phyloP scores from a whole-genome alignment of 2,888 invertebrate species.

The Cetonia aurata region DNA sequence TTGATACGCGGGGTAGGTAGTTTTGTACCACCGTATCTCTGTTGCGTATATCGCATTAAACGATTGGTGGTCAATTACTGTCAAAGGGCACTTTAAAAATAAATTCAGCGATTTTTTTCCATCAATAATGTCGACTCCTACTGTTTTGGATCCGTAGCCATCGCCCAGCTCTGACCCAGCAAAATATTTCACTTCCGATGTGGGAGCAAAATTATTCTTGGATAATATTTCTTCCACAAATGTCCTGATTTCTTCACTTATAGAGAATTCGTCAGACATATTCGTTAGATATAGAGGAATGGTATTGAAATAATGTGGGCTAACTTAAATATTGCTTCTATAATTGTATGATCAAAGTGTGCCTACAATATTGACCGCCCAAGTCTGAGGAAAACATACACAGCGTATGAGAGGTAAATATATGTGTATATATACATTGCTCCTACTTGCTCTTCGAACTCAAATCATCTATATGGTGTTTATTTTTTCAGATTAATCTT shows the following conservation, averaged over 20 bases:
- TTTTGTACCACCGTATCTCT: constrained; percentile 36
- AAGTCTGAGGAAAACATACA: too few species aligned
- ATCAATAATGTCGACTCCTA: constrained; percentile 25
- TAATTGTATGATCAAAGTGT: too few species aligned
- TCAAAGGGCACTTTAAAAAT: constrained; percentile 34
- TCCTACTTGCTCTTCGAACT: neutral
- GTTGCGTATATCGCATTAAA: constrained; percentile 7
- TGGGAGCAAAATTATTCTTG: neutral
- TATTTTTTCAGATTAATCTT: too few species aligned
- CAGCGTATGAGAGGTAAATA: too few species aligned
- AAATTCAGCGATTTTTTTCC: constrained; percentile 15
- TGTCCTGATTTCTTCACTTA: neutral
- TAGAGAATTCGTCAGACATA: neutral
- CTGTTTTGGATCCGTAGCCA: constrained; percentile 33
- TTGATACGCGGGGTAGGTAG: too few species aligned
- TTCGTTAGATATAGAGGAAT: neutral
- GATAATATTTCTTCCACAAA: neutral
- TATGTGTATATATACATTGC: too few species aligned
- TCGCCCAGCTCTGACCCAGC: constrained; percentile 28
- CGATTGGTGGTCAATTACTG: neutral
- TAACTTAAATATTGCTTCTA: neutral
- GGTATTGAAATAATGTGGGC: neutral
- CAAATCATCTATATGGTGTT: too few species aligned
- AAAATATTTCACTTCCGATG: neutral
- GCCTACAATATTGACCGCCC: too few species aligned